Percentiles rank a stretch among this genome's conserved stretches.
Evolutionary conservation across 1,140 invertebrate species (phyloP).

Genomic region (Bombus soroeensis): DNA sequence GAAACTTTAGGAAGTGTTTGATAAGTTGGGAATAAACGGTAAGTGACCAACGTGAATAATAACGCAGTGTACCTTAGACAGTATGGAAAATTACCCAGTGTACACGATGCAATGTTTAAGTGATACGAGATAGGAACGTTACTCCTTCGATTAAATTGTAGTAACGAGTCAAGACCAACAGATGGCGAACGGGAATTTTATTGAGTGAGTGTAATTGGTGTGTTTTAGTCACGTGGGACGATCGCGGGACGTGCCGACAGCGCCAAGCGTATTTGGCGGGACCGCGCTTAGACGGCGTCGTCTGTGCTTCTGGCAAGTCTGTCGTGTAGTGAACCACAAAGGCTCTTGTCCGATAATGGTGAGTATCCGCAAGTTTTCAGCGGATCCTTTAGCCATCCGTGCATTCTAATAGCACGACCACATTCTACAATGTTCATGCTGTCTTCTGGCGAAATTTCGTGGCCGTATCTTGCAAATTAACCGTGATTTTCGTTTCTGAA

Average conservation of each 20-base stretch:
- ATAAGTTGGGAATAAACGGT: constrained; percentile 21
- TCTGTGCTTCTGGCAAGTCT: constrained; percentile 72
- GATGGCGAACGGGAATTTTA: constrained; percentile 40
- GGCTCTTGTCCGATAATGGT: constrained; percentile 79
- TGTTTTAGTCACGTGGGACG: constrained; percentile 69
- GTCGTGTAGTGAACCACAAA: constrained; percentile 73
- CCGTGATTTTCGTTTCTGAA: constrained; percentile 76
- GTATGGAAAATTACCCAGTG: constrained; percentile 40
- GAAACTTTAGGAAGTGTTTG: not conserved
- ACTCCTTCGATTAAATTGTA: not conserved
- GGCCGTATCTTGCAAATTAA: constrained; percentile 78
- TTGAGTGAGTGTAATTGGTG: constrained; percentile 62
- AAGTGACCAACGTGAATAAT: constrained; percentile 25
- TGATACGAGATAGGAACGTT: constrained; percentile 1
- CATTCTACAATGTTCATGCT: constrained; percentile 60
- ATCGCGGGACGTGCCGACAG: constrained; percentile 68
- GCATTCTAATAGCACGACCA: constrained; percentile 47
- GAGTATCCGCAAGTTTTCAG: constrained; percentile 82
- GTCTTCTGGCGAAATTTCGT: constrained; percentile 80
- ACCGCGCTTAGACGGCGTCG: constrained; percentile 75
- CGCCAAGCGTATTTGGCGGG: constrained; percentile 80
- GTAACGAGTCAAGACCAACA: not conserved
- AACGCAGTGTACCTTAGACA: constrained; percentile 3
- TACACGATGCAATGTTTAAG: constrained; percentile 25
- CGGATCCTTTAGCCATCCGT: constrained; percentile 74